phyloP scores from a whole-genome alignment of 2,888 invertebrate genomes.

The Mongoloraphidia duomilia region DNA sequence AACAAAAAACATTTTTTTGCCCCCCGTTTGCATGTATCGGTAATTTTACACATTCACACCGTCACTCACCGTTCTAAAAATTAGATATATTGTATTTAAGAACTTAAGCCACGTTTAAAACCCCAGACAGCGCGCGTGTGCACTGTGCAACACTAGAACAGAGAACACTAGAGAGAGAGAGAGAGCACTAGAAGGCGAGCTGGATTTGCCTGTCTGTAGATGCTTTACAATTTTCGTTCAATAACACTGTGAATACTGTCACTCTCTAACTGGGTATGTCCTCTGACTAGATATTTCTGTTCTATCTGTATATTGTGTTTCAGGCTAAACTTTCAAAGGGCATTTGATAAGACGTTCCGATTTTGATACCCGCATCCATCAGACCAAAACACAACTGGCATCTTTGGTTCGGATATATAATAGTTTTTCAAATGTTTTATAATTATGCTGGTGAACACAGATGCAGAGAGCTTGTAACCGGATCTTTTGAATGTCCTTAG shows the following conservation, averaged over 20 bases:
- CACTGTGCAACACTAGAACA: no score
- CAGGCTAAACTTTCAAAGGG: conserved; percentile 13
- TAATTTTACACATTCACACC: no score
- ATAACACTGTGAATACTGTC: conserved; percentile 24
- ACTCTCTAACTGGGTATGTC: conserved; percentile 22
- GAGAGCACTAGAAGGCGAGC: no score
- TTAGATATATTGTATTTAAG: no score
- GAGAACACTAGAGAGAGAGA: no score
- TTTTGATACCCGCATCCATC: conserved; percentile 18
- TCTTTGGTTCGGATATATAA: background rate
- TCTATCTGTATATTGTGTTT: conserved; percentile 8
- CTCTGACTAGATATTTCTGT: conserved; percentile 20
- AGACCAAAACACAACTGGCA: conserved; percentile 15
- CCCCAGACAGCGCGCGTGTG: no score
- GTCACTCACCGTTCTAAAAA: no score
- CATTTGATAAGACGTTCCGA: conserved; percentile 15
- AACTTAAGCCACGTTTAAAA: no score
- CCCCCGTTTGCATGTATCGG: no score
- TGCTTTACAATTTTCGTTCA: conserved; percentile 22
- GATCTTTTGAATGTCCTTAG: no score
- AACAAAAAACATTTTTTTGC: no score
- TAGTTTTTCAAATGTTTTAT: conserved; percentile 8
- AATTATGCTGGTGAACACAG: conserved; percentile 16
- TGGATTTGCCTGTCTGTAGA: no score
- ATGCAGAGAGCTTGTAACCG: conserved; percentile 8